phyloP scores from a whole-genome alignment of 1,140 invertebrate genomes.

The Penaeus japonicus region DNA sequence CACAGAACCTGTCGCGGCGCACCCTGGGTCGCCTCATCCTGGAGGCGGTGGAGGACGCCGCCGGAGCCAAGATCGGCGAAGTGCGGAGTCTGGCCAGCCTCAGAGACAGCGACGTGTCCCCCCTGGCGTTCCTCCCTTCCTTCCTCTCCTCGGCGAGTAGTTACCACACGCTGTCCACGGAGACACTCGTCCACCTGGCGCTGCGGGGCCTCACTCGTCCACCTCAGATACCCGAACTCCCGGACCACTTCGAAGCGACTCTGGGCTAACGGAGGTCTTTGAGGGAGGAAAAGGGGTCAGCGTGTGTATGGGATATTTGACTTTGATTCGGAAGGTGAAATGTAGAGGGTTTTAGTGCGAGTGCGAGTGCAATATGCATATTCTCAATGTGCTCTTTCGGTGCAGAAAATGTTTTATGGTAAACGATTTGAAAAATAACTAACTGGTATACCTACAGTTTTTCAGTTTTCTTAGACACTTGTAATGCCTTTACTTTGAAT shows the following conservation, averaged over 20 bases:
- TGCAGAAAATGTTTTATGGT: no score
- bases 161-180: neutral
- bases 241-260: slow-evolving; percentile 13
- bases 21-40: slow-evolving; percentile 19
- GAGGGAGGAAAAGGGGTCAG: no score
- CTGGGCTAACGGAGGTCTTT: neutral
- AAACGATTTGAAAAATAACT: no score
- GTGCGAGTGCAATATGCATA: no score
- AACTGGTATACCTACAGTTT: no score
- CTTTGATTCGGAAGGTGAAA: neutral
- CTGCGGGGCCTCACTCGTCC: slow-evolving; percentile 1
- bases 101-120: slow-evolving; percentile 2
- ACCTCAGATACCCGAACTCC: neutral
- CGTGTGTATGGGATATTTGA: neutral
- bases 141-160: slow-evolving; percentile 9
- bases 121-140: neutral
- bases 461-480: no score
- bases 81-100: neutral
- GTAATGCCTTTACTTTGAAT: no score
- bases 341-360: no score
- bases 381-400: no score
- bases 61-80: neutral
- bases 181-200: slow-evolving; percentile 16
- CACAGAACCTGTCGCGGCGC: slow-evolving; percentile 17
- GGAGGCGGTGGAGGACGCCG: slow-evolving; percentile 14